Conservation (phyloP, 1,140 invertebrate genomes). For the Drosophila fuyamai region DNA sequence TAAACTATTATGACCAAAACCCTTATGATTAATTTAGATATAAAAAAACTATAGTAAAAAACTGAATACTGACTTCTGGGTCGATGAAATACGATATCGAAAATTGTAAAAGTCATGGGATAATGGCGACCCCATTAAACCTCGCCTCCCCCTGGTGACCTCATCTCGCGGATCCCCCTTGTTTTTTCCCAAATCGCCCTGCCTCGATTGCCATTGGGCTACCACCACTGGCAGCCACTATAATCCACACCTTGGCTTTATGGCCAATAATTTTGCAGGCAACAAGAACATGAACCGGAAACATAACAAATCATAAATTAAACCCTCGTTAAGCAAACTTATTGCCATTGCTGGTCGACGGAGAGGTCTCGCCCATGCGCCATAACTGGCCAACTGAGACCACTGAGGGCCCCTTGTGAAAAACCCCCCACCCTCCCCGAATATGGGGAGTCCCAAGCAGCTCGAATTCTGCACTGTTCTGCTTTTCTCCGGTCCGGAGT, state of each 20-base stretch:
- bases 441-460: constrained; percentile 15
- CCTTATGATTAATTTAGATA: no score
- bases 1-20: no score
- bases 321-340: constrained; percentile 84
- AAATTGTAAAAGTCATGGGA: background rate
- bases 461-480: constrained; percentile 13
- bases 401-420: background rate
- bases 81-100: background rate
- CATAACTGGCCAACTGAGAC: constrained; percentile 51
- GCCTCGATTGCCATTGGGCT: constrained; percentile 30
- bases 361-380: constrained; percentile 73
- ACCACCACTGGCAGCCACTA: constrained; percentile 65
- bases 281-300: constrained; percentile 80
- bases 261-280: constrained; percentile 76
- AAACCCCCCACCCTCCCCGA: constrained; percentile 4
- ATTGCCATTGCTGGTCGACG: constrained; percentile 70
- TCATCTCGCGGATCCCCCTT: constrained; percentile 2
- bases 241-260: constrained; percentile 82
- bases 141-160: constrained; percentile 9
- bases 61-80: background rate
- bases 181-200: constrained; percentile 13
- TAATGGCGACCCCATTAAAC: constrained; percentile 7
- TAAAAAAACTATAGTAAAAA: no score
- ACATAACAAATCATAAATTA: constrained; percentile 85
- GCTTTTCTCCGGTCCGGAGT: constrained; percentile 42